Conservation (phyloP, 2,797 vertebrate species). For the Manis pentadactyla region DNA sequence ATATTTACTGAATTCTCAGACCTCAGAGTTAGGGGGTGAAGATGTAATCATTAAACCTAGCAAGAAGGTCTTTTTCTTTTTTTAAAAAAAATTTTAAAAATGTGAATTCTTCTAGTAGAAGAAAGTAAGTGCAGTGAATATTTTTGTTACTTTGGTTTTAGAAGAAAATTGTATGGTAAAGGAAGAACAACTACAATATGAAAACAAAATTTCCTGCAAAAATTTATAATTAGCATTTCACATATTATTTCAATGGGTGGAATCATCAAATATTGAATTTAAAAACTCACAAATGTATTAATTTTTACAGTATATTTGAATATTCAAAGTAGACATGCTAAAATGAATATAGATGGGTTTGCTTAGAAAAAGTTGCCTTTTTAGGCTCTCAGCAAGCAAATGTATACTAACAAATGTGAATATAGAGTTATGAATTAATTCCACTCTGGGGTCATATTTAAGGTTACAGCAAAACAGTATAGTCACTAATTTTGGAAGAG, state of each 20-base stretch:
- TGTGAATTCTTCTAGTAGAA: not conserved
- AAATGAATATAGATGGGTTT: not conserved
- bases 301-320: not conserved
- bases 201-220: not conserved
- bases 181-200: not conserved
- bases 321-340: not conserved
- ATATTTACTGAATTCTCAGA: not conserved
- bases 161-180: not conserved
- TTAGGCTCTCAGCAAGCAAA: not conserved
- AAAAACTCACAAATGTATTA: not conserved
- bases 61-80: not conserved
- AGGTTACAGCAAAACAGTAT: not conserved
- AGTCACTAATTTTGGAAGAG: not conserved
- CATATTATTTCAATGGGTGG: not conserved
- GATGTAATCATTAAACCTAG: not conserved
- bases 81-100: not conserved
- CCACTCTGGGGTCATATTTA: not conserved
- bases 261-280: not conserved
- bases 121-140: not conserved
- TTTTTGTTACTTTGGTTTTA: conserved; percentile 26
- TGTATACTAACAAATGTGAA: not conserved
- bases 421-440: not conserved
- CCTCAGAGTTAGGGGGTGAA: not conserved
- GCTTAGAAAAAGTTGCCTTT: not conserved
- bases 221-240: not conserved